Base-by-base conservation (phyloP, 2,888 invertebrate genomes). In the Phragmatobia fuliginosa region DNA sequence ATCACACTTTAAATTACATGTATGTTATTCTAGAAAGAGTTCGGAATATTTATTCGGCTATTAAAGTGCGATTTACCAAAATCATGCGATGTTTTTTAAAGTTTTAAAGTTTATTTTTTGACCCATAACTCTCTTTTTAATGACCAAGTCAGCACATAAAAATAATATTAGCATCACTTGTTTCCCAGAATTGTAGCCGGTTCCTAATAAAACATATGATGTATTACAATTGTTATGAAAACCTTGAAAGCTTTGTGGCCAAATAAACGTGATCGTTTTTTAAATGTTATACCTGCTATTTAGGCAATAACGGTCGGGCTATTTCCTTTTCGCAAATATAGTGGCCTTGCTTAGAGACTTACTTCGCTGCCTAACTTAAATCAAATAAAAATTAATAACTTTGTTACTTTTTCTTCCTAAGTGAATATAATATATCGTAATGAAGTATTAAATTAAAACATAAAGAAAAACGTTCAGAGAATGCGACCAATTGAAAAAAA, bases 251-350 rank as follows among this genome's bases (percentile, higher is more conserved):
- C 58, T 63, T 67, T 71, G 64, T 62, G 70, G 71, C 62, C 69
- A 70, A 77, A 77, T 68, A 78, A 73, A 80, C 77, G 80, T 81
- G 77, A 76, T 49, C 66, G 61, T 76, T 71, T 79, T 81, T 69
- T 75, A 74, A 79, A 79, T 80, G 60, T 28, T 61, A 63, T 25
- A 60, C 28, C 18, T 38, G 49, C 64, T 65, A 72, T 76, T 79
- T 74, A 70, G 71, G 76, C 66, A 75, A 72, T 73, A 71, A 75
- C 41, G 67, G 66, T 62, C 77, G 66, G 41, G 36, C 65, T 74
- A 33, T 75, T 72, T 78, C 71, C 70, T 80, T 71, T 73, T 67
- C 62, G 62, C 68, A 31, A 65, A 71, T n/a, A 65, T 45, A 65
- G 14, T 71, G 62, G 71, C 67, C 69, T 78, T 73, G 71, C 66